A percentile compares a stretch with the other conserved stretches of the same genome.
These are phyloP conservation scores for Argopecten irradians DNA, from an alignment of 1,140 invertebrate species.

Conservation along the genomic window DNA sequence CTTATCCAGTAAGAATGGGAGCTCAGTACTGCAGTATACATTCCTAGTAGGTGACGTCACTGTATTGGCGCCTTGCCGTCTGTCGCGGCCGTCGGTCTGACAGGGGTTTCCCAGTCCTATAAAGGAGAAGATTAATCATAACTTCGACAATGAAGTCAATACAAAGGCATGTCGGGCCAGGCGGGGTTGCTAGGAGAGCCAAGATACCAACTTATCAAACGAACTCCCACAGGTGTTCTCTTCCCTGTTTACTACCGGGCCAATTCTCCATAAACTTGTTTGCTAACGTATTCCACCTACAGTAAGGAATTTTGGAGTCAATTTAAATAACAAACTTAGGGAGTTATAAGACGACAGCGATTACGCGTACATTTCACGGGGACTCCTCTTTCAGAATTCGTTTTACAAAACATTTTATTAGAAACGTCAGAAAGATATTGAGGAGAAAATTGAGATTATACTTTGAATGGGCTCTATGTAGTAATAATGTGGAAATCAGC, in stretches of 20 bases:
- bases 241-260: not conserved
- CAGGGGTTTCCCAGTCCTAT: not conserved
- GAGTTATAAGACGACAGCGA: not conserved
- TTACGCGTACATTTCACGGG: slow-evolving; percentile 20
- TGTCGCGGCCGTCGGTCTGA: not conserved
- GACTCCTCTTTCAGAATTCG: not conserved
- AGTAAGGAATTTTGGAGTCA: slow-evolving; percentile 8
- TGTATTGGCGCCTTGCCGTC: not conserved
- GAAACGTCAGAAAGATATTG: slow-evolving; percentile 21
- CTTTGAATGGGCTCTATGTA: slow-evolving; percentile 15
- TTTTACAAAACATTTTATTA: slow-evolving; percentile 24
- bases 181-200: slow-evolving; percentile 7
- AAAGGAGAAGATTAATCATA: not conserved
- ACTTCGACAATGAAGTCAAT: not conserved
- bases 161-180: slow-evolving; percentile 10
- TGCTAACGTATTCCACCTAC: slow-evolving; percentile 15
- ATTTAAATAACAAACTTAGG: slow-evolving; percentile 23
- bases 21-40: not conserved
- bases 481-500: not conserved
- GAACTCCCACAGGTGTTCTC: slow-evolving; percentile 6
- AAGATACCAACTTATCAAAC: slow-evolving; percentile 8
- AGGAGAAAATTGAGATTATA: slow-evolving; percentile 23
- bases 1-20: not conserved
- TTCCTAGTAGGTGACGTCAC: not conserved
- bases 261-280: slow-evolving; percentile 16